Conservation (phyloP, 1,140 invertebrate genomes). For the Pseudobourletiella spinata region DNA sequence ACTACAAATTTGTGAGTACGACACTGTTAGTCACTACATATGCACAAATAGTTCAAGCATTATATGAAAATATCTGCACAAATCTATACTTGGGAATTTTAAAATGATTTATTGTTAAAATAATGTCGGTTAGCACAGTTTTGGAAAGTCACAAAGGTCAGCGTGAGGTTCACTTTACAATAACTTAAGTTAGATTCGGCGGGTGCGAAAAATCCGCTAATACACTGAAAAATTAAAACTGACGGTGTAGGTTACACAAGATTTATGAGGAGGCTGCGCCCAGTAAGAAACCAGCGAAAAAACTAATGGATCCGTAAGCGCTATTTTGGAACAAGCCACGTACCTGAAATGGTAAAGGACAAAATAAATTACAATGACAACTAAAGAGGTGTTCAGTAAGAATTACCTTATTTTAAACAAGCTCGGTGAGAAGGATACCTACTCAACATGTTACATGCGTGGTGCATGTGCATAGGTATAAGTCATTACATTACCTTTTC, state of each 20-base stretch:
- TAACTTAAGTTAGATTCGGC: too few relatives aligned
- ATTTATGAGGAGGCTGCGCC: conserved; percentile 4
- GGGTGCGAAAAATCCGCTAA: too few relatives aligned
- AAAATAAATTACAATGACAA: neutral
- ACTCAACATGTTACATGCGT: too few relatives aligned
- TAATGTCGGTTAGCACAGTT: neutral
- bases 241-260: too few relatives aligned
- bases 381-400: too few relatives aligned
- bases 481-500: conserved; percentile 71
- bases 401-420: too few relatives aligned
- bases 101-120: neutral
- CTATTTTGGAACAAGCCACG: neutral
- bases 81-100: neutral
- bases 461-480: too few relatives aligned
- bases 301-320: neutral
- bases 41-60: neutral
- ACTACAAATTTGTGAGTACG: too few relatives aligned
- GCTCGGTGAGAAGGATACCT: too few relatives aligned
- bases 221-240: too few relatives aligned
- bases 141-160: neutral
- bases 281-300: neutral
- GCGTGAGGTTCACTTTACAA: too few relatives aligned
- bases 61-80: neutral
- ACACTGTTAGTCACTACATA: neutral
- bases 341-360: neutral